Evolutionary conservation across 2,113 vertebrate genomes (phyloP).

Genomic region (Thryonomys swinderianus): DNA sequence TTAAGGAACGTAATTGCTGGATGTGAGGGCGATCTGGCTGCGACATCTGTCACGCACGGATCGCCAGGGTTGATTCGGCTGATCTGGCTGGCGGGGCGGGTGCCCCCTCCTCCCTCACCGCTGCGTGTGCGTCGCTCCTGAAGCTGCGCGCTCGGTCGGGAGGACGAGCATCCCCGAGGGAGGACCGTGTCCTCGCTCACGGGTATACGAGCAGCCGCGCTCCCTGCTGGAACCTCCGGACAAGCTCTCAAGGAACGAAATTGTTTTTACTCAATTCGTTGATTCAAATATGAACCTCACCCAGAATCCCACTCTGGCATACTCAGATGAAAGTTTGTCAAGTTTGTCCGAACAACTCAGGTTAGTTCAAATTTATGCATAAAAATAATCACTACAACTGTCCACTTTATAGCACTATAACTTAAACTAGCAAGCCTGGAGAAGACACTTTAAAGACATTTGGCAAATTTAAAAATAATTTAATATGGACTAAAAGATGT

Average conservation of each 20-base stretch:
- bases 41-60: too few species aligned
- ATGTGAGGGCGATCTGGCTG: too few species aligned
- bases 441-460: neutral
- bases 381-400: neutral
- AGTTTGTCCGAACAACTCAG: neutral
- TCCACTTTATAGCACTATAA: neutral
- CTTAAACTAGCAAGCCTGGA: conserved; percentile 28
- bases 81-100: too few species aligned
- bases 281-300: neutral
- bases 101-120: too few species aligned
- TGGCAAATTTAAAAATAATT: conserved; percentile 28
- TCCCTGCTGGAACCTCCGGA: too few species aligned
- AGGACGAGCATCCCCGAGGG: too few species aligned
- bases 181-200: too few species aligned
- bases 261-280: neutral
- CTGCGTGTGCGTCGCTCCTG: too few species aligned
- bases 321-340: neutral
- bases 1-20: neutral
- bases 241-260: neutral
- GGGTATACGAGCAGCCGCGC: too few species aligned
- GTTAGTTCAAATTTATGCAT: neutral
- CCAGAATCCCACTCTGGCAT: neutral
- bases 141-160: too few species aligned
- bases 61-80: too few species aligned
- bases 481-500: neutral